A percentile compares a stretch with the other conserved stretches of the same genome.
Evolutionary conservation across 2,113 vertebrate genomes (phyloP).

Genomic region (Gasterosteus nipponicus): DNA sequence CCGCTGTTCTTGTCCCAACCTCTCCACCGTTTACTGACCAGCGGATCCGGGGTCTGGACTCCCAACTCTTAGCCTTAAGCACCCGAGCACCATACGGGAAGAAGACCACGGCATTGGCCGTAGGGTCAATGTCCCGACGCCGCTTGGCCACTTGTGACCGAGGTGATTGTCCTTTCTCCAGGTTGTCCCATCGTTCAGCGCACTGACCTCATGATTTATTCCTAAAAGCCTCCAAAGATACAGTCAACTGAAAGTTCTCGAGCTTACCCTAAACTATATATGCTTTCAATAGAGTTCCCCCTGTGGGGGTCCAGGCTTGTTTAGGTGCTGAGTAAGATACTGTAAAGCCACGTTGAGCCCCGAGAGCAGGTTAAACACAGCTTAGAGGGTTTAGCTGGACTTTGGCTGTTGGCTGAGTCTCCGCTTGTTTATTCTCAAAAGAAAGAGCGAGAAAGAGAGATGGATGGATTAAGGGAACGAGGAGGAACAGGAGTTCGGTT

Average conservation of each 20-base stretch:
- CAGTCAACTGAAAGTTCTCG: not conserved
- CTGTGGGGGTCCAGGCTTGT: slow-evolving; percentile 5
- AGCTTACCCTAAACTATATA: not conserved
- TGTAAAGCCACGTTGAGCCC: slow-evolving; percentile 10
- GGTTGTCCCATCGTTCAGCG: not conserved
- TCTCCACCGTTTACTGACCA: not conserved
- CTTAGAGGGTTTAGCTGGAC: slow-evolving; percentile 49
- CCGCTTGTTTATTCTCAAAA: slow-evolving; percentile 40
- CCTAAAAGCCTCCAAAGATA: no score
- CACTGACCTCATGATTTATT: no score
- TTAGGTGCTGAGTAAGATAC: slow-evolving; percentile 17
- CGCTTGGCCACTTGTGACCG: slow-evolving; percentile 9
- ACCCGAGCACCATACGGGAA: not conserved
- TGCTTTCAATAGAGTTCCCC: not conserved
- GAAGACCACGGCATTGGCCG: not conserved
- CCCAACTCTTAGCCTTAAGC: not conserved
- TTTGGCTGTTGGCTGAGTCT: slow-evolving; percentile 40
- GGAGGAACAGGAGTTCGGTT: slow-evolving; percentile 34
- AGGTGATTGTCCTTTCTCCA: not conserved
- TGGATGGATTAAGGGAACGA: not conserved
- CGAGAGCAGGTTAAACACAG: slow-evolving; percentile 47
- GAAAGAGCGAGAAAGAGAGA: not conserved
- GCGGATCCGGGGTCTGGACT: not conserved
- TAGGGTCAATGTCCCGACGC: not conserved
- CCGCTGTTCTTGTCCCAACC: not conserved